phyloP scores from a whole-genome alignment of 2,113 vertebrate species.

The Beaufortia kweichowensis region DNA sequence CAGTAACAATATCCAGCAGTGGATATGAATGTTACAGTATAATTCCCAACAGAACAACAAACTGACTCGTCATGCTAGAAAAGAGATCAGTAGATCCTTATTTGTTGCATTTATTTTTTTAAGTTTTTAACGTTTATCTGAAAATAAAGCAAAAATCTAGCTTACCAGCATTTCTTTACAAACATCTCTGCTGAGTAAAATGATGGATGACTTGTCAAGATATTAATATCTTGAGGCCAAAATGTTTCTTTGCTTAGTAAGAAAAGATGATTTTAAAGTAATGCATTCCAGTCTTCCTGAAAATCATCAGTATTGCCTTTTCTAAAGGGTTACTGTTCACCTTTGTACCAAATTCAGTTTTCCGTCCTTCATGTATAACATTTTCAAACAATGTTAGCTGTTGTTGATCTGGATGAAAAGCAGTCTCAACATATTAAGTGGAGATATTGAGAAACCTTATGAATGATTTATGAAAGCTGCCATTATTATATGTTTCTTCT shows the following conservation, averaged over 20 bases:
- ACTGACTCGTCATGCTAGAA: no score
- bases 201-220: slow-evolving; percentile 23
- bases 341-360: background rate
- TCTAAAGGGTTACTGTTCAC: background rate
- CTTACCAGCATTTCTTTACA: slow-evolving; percentile 5
- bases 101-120: background rate
- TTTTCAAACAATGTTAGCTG: no score
- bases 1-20: no score
- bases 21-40: no score
- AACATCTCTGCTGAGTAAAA: background rate
- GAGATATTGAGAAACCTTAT: no score
- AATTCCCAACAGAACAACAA: no score
- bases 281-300: background rate
- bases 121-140: background rate
- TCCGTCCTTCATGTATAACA: no score
- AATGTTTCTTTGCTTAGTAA: background rate
- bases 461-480: no score
- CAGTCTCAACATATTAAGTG: no score
- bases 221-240: background rate
- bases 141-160: background rate
- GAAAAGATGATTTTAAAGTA: background rate
- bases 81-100: no score
- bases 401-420: no score
- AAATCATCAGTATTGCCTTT: background rate
- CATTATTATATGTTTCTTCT: no score